A percentile compares a stretch with the other conserved stretches of the same genome.
Conservation (phyloP, 2,888 invertebrate species). For the Macaria liturata region DNA sequence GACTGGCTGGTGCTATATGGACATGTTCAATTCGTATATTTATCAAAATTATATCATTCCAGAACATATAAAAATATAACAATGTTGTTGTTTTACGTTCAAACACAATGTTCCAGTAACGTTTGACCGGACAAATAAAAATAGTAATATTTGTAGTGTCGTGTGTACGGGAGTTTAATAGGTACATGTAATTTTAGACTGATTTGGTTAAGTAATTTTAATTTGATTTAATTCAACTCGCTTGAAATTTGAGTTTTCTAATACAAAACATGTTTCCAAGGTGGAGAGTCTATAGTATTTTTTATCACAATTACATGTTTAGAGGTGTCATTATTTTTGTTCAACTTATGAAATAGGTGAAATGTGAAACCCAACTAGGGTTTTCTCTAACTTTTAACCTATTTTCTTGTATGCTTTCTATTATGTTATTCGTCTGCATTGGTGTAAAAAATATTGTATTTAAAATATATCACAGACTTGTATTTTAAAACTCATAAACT, state of each 20-base stretch:
- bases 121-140: background rate
- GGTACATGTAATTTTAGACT: constrained; percentile 47
- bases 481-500: too few species aligned
- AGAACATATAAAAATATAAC: constrained; percentile 11
- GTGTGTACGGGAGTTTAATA: constrained; percentile 14
- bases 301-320: too few species aligned
- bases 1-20: constrained; percentile 3
- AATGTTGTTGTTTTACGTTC: constrained; percentile 23
- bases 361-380: too few species aligned
- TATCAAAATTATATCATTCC: constrained; percentile 32
- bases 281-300: too few species aligned
- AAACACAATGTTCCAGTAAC: constrained; percentile 2
- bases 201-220: constrained; percentile 65
- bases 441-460: too few species aligned
- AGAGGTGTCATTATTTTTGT: too few species aligned
- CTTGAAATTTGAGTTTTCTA: background rate
- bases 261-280: too few species aligned
- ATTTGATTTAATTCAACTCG: constrained; percentile 20
- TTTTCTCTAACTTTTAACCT: too few species aligned
- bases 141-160: constrained; percentile 12
- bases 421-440: too few species aligned
- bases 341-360: too few species aligned
- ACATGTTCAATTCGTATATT: constrained; percentile 15
- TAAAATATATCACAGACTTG: too few species aligned
- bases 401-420: too few species aligned